Conservation (phyloP, 2,797 vertebrate genomes). For the Smutsia gigantea region DNA sequence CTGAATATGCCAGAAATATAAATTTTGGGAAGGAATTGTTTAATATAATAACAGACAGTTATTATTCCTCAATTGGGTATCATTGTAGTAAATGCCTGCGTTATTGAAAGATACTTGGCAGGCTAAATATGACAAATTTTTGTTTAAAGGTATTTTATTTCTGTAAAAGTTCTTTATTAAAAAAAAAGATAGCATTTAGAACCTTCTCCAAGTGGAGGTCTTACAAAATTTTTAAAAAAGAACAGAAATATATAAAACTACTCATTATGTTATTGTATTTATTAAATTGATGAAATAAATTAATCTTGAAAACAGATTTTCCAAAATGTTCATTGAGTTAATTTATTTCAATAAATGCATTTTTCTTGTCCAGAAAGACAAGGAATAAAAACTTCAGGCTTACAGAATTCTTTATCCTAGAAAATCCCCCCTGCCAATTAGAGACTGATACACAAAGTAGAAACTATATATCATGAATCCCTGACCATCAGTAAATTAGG, state of each 20-base stretch:
- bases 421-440: neutral
- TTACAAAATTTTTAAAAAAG: constrained; percentile 33
- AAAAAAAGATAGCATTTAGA: neutral
- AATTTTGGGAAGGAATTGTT: neutral
- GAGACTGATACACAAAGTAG: neutral
- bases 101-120: constrained; percentile 26
- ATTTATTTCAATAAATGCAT: neutral
- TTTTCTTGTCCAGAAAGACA: neutral
- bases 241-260: neutral
- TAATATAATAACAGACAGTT: neutral
- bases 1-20: neutral
- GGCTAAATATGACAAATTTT: constrained; percentile 22
- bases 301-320: neutral
- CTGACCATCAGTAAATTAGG: neutral
- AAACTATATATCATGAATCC: neutral
- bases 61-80: neutral
- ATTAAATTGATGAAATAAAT: constrained; percentile 19
- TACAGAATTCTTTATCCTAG: neutral
- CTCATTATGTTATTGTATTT: neutral
- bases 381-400: neutral
- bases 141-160: neutral
- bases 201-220: neutral
- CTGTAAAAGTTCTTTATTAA: neutral
- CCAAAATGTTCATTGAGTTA: neutral
- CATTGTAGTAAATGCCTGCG: constrained; percentile 18